Conservation (phyloP, 1,140 invertebrate genomes). For the Cydia amplana region DNA sequence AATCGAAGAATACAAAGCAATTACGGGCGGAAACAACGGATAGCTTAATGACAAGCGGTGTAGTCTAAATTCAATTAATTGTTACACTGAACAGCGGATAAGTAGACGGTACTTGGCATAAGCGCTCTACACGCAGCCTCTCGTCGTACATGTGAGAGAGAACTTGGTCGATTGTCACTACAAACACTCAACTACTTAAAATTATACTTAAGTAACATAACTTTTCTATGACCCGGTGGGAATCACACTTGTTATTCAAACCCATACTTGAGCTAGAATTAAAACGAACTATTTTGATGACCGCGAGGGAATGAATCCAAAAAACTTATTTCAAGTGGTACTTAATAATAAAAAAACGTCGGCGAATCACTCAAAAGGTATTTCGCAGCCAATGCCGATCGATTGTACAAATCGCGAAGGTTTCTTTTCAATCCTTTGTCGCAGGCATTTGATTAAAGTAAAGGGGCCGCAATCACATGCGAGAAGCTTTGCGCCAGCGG, state of each 20-base stretch:
- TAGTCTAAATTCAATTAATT: slow-evolving; percentile 48
- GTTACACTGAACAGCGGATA: slow-evolving; percentile 34
- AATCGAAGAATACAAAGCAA: slow-evolving; percentile 49
- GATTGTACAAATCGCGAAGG: slow-evolving; percentile 67
- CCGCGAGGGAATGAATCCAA: not conserved
- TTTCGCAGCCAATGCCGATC: slow-evolving; percentile 70
- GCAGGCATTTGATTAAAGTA: slow-evolving; percentile 75
- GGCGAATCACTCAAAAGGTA: slow-evolving; percentile 57
- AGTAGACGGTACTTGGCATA: not conserved
- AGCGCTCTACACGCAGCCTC: slow-evolving; percentile 26
- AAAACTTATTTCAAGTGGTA: slow-evolving; percentile 40
- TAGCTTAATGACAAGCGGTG: slow-evolving; percentile 43
- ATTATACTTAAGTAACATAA: slow-evolving; percentile 14
- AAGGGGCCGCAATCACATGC: slow-evolving; percentile 72
- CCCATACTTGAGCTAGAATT: slow-evolving; percentile 1
- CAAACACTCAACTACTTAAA: slow-evolving; percentile 37
- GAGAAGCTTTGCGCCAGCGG: slow-evolving; percentile 61
- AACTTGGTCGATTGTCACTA: slow-evolving; percentile 31
- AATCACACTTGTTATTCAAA: slow-evolving; percentile 14
- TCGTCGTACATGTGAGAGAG: slow-evolving; percentile 12
- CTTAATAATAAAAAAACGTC: slow-evolving; percentile 59
- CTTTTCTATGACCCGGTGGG: slow-evolving; percentile 7
- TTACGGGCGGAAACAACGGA: slow-evolving; percentile 42
- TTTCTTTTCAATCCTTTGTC: slow-evolving; percentile 77
- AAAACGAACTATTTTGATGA: not conserved